These are phyloP conservation scores for Exephanes ischioxanthus DNA, from an alignment of 2,888 invertebrate genomes.

Conservation along the genomic window DNA sequence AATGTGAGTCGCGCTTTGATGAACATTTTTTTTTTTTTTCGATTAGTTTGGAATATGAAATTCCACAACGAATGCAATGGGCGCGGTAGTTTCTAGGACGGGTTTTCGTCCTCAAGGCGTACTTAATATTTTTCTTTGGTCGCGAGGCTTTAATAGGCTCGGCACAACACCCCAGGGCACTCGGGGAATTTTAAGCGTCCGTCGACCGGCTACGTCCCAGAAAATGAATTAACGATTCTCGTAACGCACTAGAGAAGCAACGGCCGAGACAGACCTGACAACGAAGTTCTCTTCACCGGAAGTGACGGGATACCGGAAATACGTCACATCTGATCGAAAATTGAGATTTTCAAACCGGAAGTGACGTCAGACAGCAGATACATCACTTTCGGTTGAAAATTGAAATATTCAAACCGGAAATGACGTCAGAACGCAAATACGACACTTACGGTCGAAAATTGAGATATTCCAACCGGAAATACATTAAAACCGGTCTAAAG, in stretches of 20 bases:
- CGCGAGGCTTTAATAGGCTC: slow-evolving; percentile 49
- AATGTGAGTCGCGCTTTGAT: not conserved
- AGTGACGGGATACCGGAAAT: too few species aligned
- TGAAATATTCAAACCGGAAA: too few species aligned
- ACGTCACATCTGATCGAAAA: too few species aligned
- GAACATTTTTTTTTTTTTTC: not conserved
- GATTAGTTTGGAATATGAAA: not conserved
- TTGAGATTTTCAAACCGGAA: too few species aligned
- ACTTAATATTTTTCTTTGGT: slow-evolving; percentile 36
- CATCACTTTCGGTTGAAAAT: too few species aligned
- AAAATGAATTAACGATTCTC: slow-evolving; percentile 65
- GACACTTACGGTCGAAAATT: too few species aligned
- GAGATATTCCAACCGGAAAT: too few species aligned
- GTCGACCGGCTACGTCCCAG: slow-evolving; percentile 27
- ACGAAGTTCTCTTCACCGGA: slow-evolving; percentile 2
- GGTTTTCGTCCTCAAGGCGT: slow-evolving; percentile 23
- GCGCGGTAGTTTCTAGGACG: not conserved
- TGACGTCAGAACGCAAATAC: too few species aligned
- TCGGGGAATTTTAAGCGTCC: slow-evolving; percentile 50
- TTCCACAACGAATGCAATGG: not conserved
- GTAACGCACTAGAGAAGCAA: slow-evolving; percentile 9
- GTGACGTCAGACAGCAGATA: too few species aligned
- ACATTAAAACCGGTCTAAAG: too few species aligned
- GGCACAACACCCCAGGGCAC: slow-evolving; percentile 13
- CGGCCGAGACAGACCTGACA: slow-evolving; percentile 21